phyloP scores from a whole-genome alignment of 2,797 vertebrate genomes.

The Pelodytes ibericus region DNA sequence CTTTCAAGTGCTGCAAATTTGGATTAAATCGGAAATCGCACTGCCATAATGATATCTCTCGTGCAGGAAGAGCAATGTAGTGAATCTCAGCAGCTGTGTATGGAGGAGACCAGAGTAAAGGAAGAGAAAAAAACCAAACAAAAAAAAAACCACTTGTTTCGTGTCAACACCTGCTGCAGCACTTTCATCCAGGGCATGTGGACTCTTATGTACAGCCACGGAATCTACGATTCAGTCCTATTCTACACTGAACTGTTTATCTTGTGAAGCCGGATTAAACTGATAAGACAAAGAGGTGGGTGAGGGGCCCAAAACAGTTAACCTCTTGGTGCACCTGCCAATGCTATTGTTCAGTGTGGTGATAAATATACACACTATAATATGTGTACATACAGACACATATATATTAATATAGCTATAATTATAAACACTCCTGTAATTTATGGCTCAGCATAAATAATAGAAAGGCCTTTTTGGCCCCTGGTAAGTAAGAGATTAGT shows the following conservation, averaged over 20 bases:
- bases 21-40: conserved; percentile 50
- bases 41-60: conserved; percentile 45
- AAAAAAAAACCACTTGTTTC: conserved; percentile 11
- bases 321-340: conserved; percentile 31
- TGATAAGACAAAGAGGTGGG: conserved; percentile 57
- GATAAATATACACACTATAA: background rate
- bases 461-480: too few relatives aligned
- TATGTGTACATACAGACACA: too few relatives aligned
- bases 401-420: background rate
- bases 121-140: background rate
- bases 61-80: conserved; percentile 28
- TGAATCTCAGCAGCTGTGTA: conserved; percentile 19
- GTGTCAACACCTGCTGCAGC: conserved; percentile 41
- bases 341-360: background rate
- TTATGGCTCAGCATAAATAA: too few relatives aligned
- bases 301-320: conserved; percentile 36
- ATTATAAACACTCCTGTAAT: background rate
- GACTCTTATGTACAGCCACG: conserved; percentile 11
- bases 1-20: conserved; percentile 47
- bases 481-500: too few relatives aligned
- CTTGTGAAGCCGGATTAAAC: conserved; percentile 17
- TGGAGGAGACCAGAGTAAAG: conserved; percentile 2
- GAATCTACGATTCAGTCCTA: conserved; percentile 51
- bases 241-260: conserved; percentile 65
- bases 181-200: conserved; percentile 16